Base-by-base conservation (phyloP, 1,140 invertebrate species). In the Littorina saxatilis region DNA sequence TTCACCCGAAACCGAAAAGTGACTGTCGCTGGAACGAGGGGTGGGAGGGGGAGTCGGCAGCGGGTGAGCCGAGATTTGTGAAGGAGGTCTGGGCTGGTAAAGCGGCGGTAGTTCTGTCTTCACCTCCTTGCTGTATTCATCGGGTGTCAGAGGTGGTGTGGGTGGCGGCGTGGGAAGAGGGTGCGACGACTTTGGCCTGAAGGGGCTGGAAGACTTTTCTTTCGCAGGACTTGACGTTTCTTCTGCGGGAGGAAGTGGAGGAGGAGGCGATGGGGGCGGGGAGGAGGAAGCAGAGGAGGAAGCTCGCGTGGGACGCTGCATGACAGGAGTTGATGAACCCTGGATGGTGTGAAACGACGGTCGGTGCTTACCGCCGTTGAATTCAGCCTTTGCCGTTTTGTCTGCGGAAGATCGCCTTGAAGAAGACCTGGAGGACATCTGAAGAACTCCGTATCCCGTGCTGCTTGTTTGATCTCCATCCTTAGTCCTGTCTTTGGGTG, bases 281-380 rank as follows among this genome's bases (percentile, higher is more conserved):
- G 39, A 40, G 11, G 55, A 66, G 29, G 55, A 43, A 4, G 55
- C n/a, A 37, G 39, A 4, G 32, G 76, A 40, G 29, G 55, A 61
- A 5, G 50, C 35, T 39, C 23, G 13, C 1, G 35, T 23, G 74
- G 37, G 76, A 39, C 39, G 76, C 20, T 63, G 55, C 55, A 63
- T 55, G 37, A 43, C 76, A n/a, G 76, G 76, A 43, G 76, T 78
- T 23, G 76, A 78, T 13, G 76, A 78, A 43, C 76, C 76, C n/a
- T 78, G 55, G 76, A 78, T 78, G 1, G 76, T 78, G 55, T 78
- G 52, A 58, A 78, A 78, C 32, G 76, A 78, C n/a, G 76, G 76
- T 13, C 76, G 52, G 58, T 78, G 55, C 23, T 66, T 63, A 20
- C 9, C 17, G n/a, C 11, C 23, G 11, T 29, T 40, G 15, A 20